Conservation (phyloP, 2,797 vertebrate species). For the Clarias laeviceps region DNA sequence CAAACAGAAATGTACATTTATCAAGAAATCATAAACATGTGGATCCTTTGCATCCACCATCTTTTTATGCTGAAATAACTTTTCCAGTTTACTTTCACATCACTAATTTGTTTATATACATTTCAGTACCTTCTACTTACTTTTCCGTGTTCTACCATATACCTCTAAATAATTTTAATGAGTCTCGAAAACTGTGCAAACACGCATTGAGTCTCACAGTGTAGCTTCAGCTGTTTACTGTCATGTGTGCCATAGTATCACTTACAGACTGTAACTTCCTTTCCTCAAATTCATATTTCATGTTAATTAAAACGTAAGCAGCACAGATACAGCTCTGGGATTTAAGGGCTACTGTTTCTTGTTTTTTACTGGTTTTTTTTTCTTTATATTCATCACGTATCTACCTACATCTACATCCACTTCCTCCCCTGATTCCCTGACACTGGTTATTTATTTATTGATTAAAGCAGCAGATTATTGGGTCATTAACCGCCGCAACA, state of each 20-base stretch:
- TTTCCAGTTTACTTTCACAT: too few species aligned
- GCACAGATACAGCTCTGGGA: too few species aligned
- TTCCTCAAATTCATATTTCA: neutral
- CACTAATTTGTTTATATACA: too few species aligned
- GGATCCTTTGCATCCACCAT: neutral
- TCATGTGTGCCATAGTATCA: too few species aligned
- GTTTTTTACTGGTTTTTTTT: neutral
- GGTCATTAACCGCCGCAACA: constrained; percentile 7
- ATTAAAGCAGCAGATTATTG: constrained; percentile 3
- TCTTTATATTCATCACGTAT: neutral
- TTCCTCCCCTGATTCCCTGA: neutral
- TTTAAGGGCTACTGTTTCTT: neutral
- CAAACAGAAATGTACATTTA: neutral
- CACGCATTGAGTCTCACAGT: too few species aligned
- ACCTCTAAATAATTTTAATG: neutral
- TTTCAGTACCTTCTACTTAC: neutral
- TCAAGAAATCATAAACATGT: neutral
- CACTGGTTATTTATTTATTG: constrained; percentile 15
- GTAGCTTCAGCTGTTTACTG: too few species aligned
- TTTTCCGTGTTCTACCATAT: neutral
- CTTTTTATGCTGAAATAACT: neutral
- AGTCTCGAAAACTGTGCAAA: neutral
- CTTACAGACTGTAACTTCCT: neutral
- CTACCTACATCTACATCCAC: neutral
- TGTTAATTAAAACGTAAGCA: neutral